These are phyloP conservation scores for Cyprinodon brontotheroides DNA, from an alignment of 2,113 vertebrate genomes.

Conservation along the genomic window DNA sequence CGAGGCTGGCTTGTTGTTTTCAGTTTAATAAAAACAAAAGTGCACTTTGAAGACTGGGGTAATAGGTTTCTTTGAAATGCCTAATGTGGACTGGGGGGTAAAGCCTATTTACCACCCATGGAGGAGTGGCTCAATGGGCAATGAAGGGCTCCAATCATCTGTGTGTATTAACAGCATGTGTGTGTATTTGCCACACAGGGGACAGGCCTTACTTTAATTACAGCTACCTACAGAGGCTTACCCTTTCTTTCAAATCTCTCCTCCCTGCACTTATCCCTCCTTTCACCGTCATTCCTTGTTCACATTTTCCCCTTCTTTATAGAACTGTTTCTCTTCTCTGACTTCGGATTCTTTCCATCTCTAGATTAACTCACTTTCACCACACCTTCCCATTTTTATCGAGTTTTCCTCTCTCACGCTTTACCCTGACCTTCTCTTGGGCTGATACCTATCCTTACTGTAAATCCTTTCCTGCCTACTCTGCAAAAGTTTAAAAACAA, in stretches of 20 bases:
- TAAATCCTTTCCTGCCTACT: not conserved
- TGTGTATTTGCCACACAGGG: conserved; percentile 51
- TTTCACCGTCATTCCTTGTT: conserved; percentile 22
- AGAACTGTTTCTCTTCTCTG: conserved; percentile 3
- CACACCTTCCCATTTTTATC: conserved; percentile 12
- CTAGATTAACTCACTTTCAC: conserved; percentile 20
- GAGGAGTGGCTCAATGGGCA: conserved; percentile 32
- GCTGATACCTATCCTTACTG: not conserved
- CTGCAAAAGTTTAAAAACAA: not conserved
- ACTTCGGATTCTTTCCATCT: conserved; percentile 21
- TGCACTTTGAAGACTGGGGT: not conserved
- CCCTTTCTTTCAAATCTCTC: conserved; percentile 56
- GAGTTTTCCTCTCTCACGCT: conserved; percentile 37
- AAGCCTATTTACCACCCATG: conserved; percentile 37
- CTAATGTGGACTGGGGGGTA: conserved; percentile 36
- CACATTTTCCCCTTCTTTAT: conserved; percentile 18
- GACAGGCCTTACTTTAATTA: conserved; percentile 65
- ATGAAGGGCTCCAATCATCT: conserved; percentile 38
- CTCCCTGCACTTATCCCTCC: conserved; percentile 34
- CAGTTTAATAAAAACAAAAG: conserved; percentile 4
- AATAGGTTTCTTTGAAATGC: conserved; percentile 41
- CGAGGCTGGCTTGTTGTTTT: not conserved
- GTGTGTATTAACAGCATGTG: conserved; percentile 48
- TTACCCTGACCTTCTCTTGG: not conserved
- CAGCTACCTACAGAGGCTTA: conserved; percentile 52